phyloP scores from a whole-genome alignment of 2,888 invertebrate genomes.

The Pemphredon lugubris region DNA sequence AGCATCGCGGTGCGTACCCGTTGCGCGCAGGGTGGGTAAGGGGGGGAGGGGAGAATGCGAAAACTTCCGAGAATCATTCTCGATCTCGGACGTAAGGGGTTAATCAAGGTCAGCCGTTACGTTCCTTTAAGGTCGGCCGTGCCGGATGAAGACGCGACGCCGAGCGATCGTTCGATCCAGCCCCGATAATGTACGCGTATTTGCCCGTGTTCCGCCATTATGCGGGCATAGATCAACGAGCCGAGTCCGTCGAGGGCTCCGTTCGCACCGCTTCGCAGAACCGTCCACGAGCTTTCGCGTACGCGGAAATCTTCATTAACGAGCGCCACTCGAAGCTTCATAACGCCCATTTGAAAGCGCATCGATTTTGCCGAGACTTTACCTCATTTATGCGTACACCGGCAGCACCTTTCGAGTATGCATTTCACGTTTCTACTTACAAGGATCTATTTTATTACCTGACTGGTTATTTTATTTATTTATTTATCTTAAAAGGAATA shows the following conservation, averaged over 20 bases:
- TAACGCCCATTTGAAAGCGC: too few species aligned
- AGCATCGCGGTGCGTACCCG: conserved; percentile 12
- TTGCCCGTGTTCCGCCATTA: conserved; percentile 54
- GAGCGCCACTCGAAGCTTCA: background rate
- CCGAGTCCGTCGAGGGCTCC: conserved; percentile 13
- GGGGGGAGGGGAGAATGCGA: conserved; percentile 5
- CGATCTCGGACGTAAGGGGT: conserved; percentile 48
- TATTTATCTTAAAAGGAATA: too few species aligned
- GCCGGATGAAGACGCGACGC: conserved; percentile 60
- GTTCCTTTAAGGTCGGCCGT: conserved; percentile 50
- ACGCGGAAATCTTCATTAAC: background rate
- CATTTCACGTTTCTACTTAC: too few species aligned
- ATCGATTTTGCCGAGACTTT: too few species aligned
- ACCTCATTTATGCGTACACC: too few species aligned
- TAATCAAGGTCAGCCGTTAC: conserved; percentile 67
- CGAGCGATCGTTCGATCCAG: conserved; percentile 54
- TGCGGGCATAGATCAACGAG: conserved; percentile 41
- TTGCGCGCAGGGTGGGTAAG: background rate
- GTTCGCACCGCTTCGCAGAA: background rate
- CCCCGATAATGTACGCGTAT: conserved; percentile 49
- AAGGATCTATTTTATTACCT: too few species aligned
- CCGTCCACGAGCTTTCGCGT: background rate
- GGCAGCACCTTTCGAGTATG: too few species aligned
- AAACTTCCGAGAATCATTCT: conserved; percentile 55
- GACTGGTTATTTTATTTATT: too few species aligned